phyloP scores from a whole-genome alignment of 2,888 invertebrate genomes.

The Acanthococcus lagerstroemiae region DNA sequence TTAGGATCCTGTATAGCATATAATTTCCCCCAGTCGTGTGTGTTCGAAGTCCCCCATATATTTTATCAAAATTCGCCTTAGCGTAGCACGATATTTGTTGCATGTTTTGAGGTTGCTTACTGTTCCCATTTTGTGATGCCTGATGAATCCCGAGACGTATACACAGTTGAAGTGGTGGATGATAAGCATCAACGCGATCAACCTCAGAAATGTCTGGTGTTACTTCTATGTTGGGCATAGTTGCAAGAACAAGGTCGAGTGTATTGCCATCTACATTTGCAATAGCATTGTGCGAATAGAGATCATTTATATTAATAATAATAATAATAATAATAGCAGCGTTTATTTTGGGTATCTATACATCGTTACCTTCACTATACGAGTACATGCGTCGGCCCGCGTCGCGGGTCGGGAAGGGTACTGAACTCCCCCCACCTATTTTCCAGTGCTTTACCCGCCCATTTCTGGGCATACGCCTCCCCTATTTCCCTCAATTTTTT shows the following conservation, averaged over 20 bases:
- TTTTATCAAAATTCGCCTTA: background rate
- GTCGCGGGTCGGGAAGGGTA: too few species aligned
- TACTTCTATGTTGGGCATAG: background rate
- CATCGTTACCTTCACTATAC: too few species aligned
- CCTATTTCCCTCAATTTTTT: too few species aligned
- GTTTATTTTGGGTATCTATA: too few species aligned
- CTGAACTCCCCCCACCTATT: too few species aligned
- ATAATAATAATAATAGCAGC: too few species aligned
- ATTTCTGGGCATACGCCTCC: too few species aligned
- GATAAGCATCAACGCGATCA: background rate
- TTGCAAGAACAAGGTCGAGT: background rate
- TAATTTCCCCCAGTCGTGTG: background rate
- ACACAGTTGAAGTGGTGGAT: background rate
- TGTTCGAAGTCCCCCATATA: background rate
- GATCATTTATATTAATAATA: too few species aligned
- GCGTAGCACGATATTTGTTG: background rate
- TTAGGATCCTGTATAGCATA: background rate
- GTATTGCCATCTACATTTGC: background rate
- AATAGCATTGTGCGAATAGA: background rate
- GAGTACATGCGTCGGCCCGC: too few species aligned
- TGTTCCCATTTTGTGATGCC: too few species aligned
- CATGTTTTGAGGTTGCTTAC: background rate
- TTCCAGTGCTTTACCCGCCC: too few species aligned
- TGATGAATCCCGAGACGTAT: background rate
- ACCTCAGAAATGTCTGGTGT: background rate